Percentiles rank a stretch among this genome's conserved stretches.
Conservation (phyloP, 2,888 invertebrate species). For the Fragum whitleyi region DNA sequence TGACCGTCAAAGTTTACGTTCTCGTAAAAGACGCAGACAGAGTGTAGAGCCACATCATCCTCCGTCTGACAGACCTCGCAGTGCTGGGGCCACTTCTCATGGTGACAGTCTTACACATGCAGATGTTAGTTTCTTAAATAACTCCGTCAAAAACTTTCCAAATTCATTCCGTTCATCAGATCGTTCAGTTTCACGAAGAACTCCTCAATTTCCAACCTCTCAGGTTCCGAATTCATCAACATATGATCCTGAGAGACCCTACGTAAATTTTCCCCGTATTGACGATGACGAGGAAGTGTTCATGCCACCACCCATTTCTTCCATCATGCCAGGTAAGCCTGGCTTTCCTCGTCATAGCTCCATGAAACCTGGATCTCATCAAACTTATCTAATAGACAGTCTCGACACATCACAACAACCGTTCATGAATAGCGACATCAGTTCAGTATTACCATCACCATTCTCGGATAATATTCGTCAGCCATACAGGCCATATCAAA, state of each 20-base stretch:
- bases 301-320: slow-evolving; percentile 64
- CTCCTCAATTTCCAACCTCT: slow-evolving; percentile 38
- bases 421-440: slow-evolving; percentile 74
- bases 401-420: slow-evolving; percentile 58
- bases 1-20: slow-evolving; percentile 47
- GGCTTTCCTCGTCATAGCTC: slow-evolving; percentile 80
- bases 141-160: slow-evolving; percentile 34
- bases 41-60: slow-evolving; percentile 50
- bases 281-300: slow-evolving; percentile 75
- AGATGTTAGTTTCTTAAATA: slow-evolving; percentile 42
- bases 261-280: slow-evolving; percentile 27
- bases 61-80: slow-evolving; percentile 49
- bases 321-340: slow-evolving; percentile 59
- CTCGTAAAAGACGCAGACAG: slow-evolving; percentile 45
- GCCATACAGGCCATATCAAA: slow-evolving; percentile 61
- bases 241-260: slow-evolving; percentile 16
- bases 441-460: slow-evolving; percentile 79
- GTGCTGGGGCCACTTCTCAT: slow-evolving; percentile 42
- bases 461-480: slow-evolving; percentile 47
- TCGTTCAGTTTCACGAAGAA: slow-evolving; percentile 19
- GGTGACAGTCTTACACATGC: slow-evolving; percentile 34
- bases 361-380: slow-evolving; percentile 76
- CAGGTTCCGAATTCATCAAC: slow-evolving; percentile 28
- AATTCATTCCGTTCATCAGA: slow-evolving; percentile 28
- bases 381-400: slow-evolving; percentile 75